Base-by-base conservation (phyloP, 1,140 invertebrate genomes). In the Trichomalopsis sarcophagae region DNA sequence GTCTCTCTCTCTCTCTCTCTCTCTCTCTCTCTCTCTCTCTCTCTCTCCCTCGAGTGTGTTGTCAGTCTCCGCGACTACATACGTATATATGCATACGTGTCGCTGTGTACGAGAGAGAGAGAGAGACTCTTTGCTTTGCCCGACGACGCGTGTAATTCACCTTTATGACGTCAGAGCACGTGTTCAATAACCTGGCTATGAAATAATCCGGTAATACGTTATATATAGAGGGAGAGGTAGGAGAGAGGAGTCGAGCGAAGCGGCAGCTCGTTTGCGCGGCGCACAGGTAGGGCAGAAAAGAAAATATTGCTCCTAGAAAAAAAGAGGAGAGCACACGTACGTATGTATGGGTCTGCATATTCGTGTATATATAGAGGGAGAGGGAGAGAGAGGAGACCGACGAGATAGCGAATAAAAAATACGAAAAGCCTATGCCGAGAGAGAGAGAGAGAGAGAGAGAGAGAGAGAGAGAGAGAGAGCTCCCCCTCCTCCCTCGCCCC, bases 151-250 rank as follows among this genome's bases (percentile, higher is more conserved):
- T 90, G 88, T 89, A 90, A 92, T 91, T 90, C 89, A 90, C 91
- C 88, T 92, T 89, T 90, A 88, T 93, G 91, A 92, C 91, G 91
- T 93, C 90, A 92, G 87, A 89, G 86, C 90, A 90, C 90, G 91
- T 92, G 90, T 90, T 82, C 85, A 86, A 86, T 86, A 86, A 86
- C 85, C 81, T 44, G 80, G 23, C 23, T 36, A 76, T 75, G 78
- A 85, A 85, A 85, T 85, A 81, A 76, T 85, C 78, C 71, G 73
- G 78, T 85, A 85, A 85, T 85, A 75, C n/a, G 73, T 81, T 80
- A 74, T 76, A 87, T 86, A 84, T 76, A 86, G 50, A 81, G 36
- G 23, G 13, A 62, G 17, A 62, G 47, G 14, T 27, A 17, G 14
- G 13, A 50, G 13, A 50, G 55, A 62, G 6, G 55, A 62, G 55